Conservation (phyloP, 2,888 invertebrate genomes). For the Drosophila pegasa region DNA sequence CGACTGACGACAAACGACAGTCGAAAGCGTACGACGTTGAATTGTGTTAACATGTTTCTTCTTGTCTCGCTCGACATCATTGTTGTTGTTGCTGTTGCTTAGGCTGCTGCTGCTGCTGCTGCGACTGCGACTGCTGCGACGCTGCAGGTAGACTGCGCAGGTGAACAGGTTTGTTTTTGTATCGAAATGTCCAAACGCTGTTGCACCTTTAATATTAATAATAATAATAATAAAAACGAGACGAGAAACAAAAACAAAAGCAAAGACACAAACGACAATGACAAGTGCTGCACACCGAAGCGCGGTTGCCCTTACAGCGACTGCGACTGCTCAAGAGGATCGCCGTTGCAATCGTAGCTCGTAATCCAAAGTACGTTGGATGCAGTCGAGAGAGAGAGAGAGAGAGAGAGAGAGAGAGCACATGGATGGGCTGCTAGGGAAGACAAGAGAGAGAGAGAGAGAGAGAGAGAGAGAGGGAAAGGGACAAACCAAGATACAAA, state of each 20-base stretch:
- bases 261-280: conserved; percentile 18
- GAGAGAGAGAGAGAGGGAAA: background rate
- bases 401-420: background rate
- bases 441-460: background rate
- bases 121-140: conserved; percentile 3
- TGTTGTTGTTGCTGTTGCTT: conserved; percentile 36
- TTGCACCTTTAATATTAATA: conserved; percentile 81
- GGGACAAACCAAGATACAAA: no score
- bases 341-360: background rate
- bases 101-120: conserved; percentile 22
- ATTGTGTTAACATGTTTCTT: conserved; percentile 79
- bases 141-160: conserved; percentile 81
- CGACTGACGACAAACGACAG: conserved; percentile 72
- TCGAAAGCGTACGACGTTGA: conserved; percentile 78
- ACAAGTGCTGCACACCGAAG: conserved; percentile 22
- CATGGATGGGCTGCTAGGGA: no score
- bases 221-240: conserved; percentile 71
- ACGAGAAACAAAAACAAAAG: conserved; percentile 39
- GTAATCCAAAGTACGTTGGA: background rate
- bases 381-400: background rate
- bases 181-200: conserved; percentile 82
- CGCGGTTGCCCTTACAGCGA: conserved; percentile 24
- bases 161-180: conserved; percentile 80
- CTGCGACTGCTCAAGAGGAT: background rate
- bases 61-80: conserved; percentile 71